Base-by-base conservation (phyloP, 1,140 invertebrate species). In the Acromyrmex echinatior region DNA sequence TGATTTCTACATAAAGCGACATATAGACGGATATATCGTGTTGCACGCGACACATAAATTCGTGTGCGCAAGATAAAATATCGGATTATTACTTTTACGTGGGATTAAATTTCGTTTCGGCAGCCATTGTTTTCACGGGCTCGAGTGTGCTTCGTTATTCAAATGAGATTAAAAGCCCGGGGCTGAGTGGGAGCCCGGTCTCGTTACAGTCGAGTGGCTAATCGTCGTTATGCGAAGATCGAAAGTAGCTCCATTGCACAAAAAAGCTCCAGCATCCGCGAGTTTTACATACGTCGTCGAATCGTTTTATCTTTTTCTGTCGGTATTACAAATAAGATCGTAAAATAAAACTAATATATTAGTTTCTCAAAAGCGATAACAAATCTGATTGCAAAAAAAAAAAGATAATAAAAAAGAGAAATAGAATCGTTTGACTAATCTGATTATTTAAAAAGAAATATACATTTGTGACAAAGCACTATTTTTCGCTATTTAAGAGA, bases 131-230 rank as follows among this genome's bases (percentile, higher is more conserved):
- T 84, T 84, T 84, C 80, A 76, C 80, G 80, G 45, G 80, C 80
- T 84, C 80, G 80, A 84, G 80, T 76, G 82, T 86, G 76, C 82
- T 79, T 86, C 82, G 82, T 86, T 86, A 86, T 79, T 79, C 73
- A 86, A 86, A 86, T 79, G 82, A 86, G 82, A 86, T 86, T 86
- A 79, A 86, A 86, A 79, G 76, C 73, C 82, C 82, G 14, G 62
- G 82, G 74, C 60, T 56, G 82, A 86, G 80, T 84, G 80, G 70
- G 25, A 74, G 68, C 80, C 80, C 70, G 80, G 80, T 84, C 80
- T 84, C 80, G 80, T 84, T 84, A 84, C 80, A 84, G 80, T 84
- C 80, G 80, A 84, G 80, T 84, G 80, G 80, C 76, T 86, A 86
- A 86, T 86, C 82, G 76, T 86, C 77, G 85, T 80, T 86, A 70